Base-by-base conservation (phyloP, 2,888 invertebrate genomes). In the Rhaphigaster nebulosa region DNA sequence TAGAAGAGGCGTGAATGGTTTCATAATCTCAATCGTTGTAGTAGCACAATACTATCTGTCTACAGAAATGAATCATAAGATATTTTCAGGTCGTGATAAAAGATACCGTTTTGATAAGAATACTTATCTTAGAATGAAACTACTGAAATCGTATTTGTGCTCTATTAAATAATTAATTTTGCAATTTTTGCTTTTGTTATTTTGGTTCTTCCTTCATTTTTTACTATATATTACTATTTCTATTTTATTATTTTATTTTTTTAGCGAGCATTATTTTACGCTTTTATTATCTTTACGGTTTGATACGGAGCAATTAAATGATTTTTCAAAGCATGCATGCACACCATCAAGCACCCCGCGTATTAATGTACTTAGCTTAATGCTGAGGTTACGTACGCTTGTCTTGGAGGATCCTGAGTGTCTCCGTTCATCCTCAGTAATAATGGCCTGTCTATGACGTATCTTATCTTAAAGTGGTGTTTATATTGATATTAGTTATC, bases 401-500 rank as follows among this genome's bases (percentile, higher is more conserved):
- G 29, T 2, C 18, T 29, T 5, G 65, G 4, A 34, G 65, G 29
- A 0, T 34, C 65, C 29, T 65, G 29, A 15, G 29, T 23, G 29
- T 34, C 29, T 29, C 15, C 29, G 65, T 23, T 65, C 65, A 65
- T 65, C 1, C 29, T 65, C 29, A 65, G 15, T 65, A 65, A 60
- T 60, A n/a, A 18, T 29, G 65, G 65, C 29, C 65, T 34, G 29
- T 5, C 4, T 29, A 3, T 65, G 65, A 65, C 29, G 15, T 65
- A 29, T 65, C 65, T 65, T 65, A 65, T 65, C 65, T 29, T 18
- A 15, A 29, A 65, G 65, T 65, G 65, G n/a, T 65, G 60, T 65
- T 65, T 65, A 29, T n/a, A 18, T 15, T 29, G 29, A 65, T 65
- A 65, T 65, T 65, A 10, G 65, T 65, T 34, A 88, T 91, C 91